A percentile compares a stretch with the other conserved stretches of the same genome.
phyloP scores from a whole-genome alignment of 2,113 vertebrate species.

The Solea senegalensis region DNA sequence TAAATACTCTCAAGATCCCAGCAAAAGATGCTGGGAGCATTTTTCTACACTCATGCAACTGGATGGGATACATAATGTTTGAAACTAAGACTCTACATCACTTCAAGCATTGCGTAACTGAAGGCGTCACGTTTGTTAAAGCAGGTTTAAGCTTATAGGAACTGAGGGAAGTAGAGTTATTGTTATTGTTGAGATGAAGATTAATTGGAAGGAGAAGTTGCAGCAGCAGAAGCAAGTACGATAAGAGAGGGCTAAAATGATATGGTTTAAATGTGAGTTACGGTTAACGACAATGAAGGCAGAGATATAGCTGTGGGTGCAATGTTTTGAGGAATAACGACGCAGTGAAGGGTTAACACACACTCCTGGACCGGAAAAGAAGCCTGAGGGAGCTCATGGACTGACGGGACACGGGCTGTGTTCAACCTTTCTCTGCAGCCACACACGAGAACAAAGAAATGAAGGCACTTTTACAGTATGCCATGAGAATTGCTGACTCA shows the following conservation, averaged over 20 bases:
- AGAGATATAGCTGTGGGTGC: conserved; percentile 69
- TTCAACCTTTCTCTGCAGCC: conserved; percentile 79
- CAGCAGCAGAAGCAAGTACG: neutral
- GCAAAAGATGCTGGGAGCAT: conserved; percentile 77
- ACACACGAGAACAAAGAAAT: conserved; percentile 39
- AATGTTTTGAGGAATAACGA: conserved; percentile 74
- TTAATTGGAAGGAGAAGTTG: neutral
- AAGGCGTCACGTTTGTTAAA: conserved; percentile 6
- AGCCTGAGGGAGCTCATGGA: conserved; percentile 71
- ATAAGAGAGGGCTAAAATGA: neutral
- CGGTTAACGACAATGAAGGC: conserved; percentile 63
- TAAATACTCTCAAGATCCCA: conserved; percentile 91
- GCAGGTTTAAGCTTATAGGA: conserved; percentile 17
- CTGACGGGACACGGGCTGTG: conserved; percentile 72
- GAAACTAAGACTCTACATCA: conserved; percentile 27
- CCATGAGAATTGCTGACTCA: conserved; percentile 52
- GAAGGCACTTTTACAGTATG: conserved; percentile 56
- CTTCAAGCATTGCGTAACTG: conserved; percentile 17
- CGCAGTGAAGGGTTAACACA: conserved; percentile 77
- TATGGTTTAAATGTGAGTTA: conserved; percentile 52
- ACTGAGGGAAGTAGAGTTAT: conserved; percentile 1
- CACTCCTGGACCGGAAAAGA: conserved; percentile 68
- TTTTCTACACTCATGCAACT: conserved; percentile 64
- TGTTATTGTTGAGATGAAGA: conserved; percentile 6
- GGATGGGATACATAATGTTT: conserved; percentile 65